phyloP scores from a whole-genome alignment of 2,888 invertebrate species.

The Micoletzkya japonica region DNA sequence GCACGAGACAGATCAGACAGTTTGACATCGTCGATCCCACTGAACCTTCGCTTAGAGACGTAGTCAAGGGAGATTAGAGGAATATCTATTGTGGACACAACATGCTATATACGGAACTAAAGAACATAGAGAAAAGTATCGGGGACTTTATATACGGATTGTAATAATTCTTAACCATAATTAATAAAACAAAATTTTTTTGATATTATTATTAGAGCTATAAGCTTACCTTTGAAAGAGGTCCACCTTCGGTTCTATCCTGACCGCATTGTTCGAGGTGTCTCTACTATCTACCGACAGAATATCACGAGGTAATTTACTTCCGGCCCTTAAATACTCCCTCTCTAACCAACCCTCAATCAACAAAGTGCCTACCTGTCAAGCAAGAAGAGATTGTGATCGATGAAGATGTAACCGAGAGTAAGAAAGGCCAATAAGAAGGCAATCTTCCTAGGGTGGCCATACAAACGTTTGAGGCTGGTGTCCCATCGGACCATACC shows the following conservation, averaged over 20 bases:
- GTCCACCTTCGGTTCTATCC: conserved; percentile 15
- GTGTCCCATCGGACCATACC: conserved; percentile 25
- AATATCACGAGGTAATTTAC: conserved; percentile 28
- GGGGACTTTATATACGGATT: too few species aligned
- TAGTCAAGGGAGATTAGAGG: too few species aligned
- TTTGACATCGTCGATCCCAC: conserved; percentile 10
- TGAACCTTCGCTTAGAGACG: too few species aligned
- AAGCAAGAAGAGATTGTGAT: conserved; percentile 8
- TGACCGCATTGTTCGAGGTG: neutral
- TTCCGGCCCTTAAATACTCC: conserved; percentile 7
- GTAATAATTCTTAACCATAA: too few species aligned
- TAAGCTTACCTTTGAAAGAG: conserved; percentile 2
- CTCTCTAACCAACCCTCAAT: neutral
- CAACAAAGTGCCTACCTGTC: conserved; percentile 3
- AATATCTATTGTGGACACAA: too few species aligned
- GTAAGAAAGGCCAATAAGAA: conserved; percentile 14
- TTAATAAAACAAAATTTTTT: too few species aligned
- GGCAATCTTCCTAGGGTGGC: conserved; percentile 11
- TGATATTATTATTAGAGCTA: too few species aligned
- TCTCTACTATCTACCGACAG: conserved; percentile 17
- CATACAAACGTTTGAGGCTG: conserved; percentile 18
- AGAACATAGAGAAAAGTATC: too few species aligned
- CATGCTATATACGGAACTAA: too few species aligned
- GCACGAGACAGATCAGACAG: conserved; percentile 18
- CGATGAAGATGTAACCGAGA: conserved; percentile 22